These are phyloP conservation scores for Cantharis rufa DNA, from an alignment of 2,888 invertebrate genomes.

Conservation along the genomic window DNA sequence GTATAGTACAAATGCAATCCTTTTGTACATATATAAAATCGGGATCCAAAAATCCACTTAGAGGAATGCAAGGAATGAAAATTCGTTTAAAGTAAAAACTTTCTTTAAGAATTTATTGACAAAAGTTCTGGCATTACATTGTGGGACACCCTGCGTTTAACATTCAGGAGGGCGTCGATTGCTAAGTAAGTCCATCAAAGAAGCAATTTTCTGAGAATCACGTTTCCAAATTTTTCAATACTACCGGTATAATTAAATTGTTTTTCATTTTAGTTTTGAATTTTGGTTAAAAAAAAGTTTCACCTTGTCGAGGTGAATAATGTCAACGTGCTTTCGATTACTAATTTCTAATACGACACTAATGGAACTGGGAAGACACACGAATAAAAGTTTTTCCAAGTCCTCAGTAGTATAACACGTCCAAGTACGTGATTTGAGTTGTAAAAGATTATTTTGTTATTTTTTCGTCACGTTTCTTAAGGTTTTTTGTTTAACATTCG, in stretches of 20 bases:
- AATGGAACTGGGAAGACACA: constrained; percentile 34
- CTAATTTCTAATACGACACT: constrained; percentile 34
- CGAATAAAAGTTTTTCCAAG: constrained; percentile 27
- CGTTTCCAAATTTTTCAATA: background rate
- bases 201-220: background rate
- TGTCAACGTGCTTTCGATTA: constrained; percentile 9
- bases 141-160: background rate
- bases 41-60: background rate
- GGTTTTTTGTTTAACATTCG: constrained; percentile 18
- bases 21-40: background rate
- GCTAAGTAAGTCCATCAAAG: background rate
- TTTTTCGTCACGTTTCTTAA: constrained; percentile 20
- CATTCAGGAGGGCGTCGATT: background rate
- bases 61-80: background rate
- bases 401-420: constrained; percentile 23
- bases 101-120: background rate
- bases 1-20: background rate
- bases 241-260: background rate
- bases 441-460: constrained; percentile 18
- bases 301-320: background rate
- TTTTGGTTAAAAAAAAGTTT: background rate
- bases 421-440: constrained; percentile 29
- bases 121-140: background rate
- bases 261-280: background rate
- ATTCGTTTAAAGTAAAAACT: background rate